Evolutionary conservation across 2,888 invertebrate species (phyloP).

Genomic region (Tholera decimalis): DNA sequence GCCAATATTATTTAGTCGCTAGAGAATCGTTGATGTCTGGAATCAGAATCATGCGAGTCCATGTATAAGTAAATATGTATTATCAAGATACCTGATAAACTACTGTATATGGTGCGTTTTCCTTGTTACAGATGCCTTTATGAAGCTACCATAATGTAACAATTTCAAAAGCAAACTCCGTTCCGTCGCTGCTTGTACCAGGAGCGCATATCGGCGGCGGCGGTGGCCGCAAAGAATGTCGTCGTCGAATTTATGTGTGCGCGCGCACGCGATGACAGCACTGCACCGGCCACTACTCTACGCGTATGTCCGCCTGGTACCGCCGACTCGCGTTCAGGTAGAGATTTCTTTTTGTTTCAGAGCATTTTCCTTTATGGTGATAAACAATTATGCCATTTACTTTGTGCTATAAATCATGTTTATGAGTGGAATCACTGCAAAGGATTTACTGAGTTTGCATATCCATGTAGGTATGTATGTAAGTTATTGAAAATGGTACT

Average conservation of each 20-base stretch:
- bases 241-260: slow-evolving; percentile 82
- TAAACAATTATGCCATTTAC: slow-evolving; percentile 48
- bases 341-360: slow-evolving; percentile 60
- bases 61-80: slow-evolving; percentile 41
- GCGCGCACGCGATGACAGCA: slow-evolving; percentile 81
- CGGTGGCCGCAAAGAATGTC: slow-evolving; percentile 86
- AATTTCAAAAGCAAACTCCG: slow-evolving; percentile 64
- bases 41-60: slow-evolving; percentile 26
- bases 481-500: too few species aligned
- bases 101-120: slow-evolving; percentile 53
- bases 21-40: slow-evolving; percentile 13
- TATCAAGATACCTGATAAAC: slow-evolving; percentile 54
- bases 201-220: slow-evolving; percentile 78
- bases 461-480: background rate
- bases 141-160: slow-evolving; percentile 64
- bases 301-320: slow-evolving; percentile 79
- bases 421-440: background rate
- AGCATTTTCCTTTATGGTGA: slow-evolving; percentile 50
- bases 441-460: background rate
- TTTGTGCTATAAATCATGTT: slow-evolving; percentile 39
- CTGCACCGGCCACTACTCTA: slow-evolving; percentile 79
- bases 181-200: slow-evolving; percentile 68
- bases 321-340: slow-evolving; percentile 62
- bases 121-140: slow-evolving; percentile 63
- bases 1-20: slow-evolving; percentile 8